phyloP scores from a whole-genome alignment of 1,140 invertebrate genomes.

The Campoletis sonorensis region DNA sequence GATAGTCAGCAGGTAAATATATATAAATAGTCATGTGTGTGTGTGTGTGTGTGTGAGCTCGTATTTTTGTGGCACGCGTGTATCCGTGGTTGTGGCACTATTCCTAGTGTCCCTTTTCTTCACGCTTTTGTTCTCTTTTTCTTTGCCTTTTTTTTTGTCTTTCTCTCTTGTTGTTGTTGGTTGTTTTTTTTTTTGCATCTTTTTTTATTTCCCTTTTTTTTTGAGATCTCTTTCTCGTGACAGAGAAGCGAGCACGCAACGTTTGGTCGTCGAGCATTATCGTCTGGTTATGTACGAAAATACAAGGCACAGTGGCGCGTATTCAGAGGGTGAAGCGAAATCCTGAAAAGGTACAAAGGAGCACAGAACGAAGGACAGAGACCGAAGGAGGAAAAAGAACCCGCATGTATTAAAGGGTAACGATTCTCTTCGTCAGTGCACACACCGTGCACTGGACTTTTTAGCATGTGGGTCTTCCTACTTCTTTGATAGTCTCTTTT shows the following conservation, averaged over 20 bases:
- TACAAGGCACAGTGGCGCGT: background rate
- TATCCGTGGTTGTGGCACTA: background rate
- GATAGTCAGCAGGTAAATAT: background rate
- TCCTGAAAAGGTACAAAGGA: constrained; percentile 74
- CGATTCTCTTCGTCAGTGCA: constrained; percentile 61
- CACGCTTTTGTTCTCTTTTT: background rate
- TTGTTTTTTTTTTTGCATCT: too few relatives aligned
- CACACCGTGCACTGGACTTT: background rate
- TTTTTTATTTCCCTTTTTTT: constrained; percentile 46
- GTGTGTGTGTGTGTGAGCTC: background rate
- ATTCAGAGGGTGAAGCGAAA: constrained; percentile 56
- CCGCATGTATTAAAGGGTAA: constrained; percentile 72
- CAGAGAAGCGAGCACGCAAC: constrained; percentile 14
- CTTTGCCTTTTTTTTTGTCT: too few relatives aligned
- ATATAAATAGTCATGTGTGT: background rate
- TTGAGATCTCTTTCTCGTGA: background rate
- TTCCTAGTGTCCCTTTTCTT: constrained; percentile 14
- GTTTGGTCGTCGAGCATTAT: constrained; percentile 31
- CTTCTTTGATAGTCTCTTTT: constrained; percentile 36
- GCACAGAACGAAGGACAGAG: background rate
- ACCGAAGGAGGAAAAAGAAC: constrained; percentile 13
- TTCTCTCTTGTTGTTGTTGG: too few relatives aligned
- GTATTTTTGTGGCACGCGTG: constrained; percentile 10
- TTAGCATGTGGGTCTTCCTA: constrained; percentile 26
- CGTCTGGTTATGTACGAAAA: constrained; percentile 2